Conservation (phyloP, 1,140 invertebrate species). For the Mylabris phalerata region DNA sequence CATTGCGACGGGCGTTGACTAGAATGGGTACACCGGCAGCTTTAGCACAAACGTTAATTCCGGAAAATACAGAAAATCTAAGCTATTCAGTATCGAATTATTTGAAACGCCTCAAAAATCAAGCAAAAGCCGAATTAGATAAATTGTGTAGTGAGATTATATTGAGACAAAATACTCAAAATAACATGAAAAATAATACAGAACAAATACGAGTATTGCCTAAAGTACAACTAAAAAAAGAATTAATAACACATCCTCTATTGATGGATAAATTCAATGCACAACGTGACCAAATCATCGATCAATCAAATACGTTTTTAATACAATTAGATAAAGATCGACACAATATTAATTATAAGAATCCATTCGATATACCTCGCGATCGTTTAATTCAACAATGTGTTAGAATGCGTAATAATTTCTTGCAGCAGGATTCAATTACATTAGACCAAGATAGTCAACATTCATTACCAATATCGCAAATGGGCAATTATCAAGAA, state of each 20-base stretch:
- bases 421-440: constrained; percentile 68
- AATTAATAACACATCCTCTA: constrained; percentile 71
- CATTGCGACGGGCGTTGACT: constrained; percentile 80
- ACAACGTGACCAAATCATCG: constrained; percentile 74
- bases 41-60: constrained; percentile 73
- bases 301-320: constrained; percentile 81
- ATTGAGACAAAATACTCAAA: constrained; percentile 33
- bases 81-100: constrained; percentile 92
- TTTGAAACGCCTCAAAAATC: constrained; percentile 90
- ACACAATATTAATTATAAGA: constrained; percentile 61
- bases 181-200: constrained; percentile 33
- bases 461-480: constrained; percentile 90
- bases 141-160: constrained; percentile 59
- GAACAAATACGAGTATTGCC: constrained; percentile 47
- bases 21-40: constrained; percentile 83
- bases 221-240: constrained; percentile 69
- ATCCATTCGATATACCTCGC: constrained; percentile 93
- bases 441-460: constrained; percentile 84
- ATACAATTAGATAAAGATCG: constrained; percentile 51
- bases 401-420: constrained; percentile 85
- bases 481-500: constrained; percentile 99
- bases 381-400: constrained; percentile 81
- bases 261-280: constrained; percentile 75
- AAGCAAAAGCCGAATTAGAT: constrained; percentile 93
- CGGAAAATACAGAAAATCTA: constrained; percentile 87